Base-by-base conservation (phyloP, 2,888 invertebrate species). In the Alentia gelatinosa region DNA sequence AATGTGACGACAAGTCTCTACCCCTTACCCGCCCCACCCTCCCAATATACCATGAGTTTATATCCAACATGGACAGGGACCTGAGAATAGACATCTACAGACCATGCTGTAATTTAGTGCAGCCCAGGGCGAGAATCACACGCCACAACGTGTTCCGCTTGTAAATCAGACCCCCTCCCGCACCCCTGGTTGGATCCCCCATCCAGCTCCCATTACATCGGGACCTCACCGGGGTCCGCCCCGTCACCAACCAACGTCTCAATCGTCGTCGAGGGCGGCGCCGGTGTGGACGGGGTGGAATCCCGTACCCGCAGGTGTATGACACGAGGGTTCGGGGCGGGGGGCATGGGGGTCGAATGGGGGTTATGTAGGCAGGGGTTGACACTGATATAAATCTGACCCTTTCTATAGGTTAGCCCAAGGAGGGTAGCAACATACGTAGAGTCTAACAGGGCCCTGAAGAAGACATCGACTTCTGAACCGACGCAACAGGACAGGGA, bases 171-270 rank as follows among this genome's bases (percentile, higher is more conserved):
- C 47, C 26, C n/a, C 7, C 47, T 37, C 47, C 12, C 37, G 79
- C 1, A n/a, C 56, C n/a, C 56, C 37, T 37, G 83, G 37, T 26
- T 47, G 86, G 86, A 47, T 42, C 47, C 35, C 30, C 15, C 7
- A n/a, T 42, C 47, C 86, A 30, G 42, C 15, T 86, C 30, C 86
- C 86, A 86, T 86, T 86, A 86, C 86, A 30, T 40, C 30, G 50
- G 26, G n/a, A 50, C 35, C 86, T 19, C 35, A 19, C 23, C 50
- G 42, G 0, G 86, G 35, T 47, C 3, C 33, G 83, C 40, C 42
- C 50, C 30, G 86, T 47, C 86, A 86, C 47, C 47, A 30, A 47
- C 47, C 30, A 7, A 23, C 15, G 83, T 83, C 83, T 83, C 83
- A 83, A 83, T 83, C 83, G 15, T 35, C 4, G 83, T 7, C 26